These are phyloP conservation scores for Bombus superbus DNA, from an alignment of 1,140 invertebrate species.

Conservation along the genomic window DNA sequence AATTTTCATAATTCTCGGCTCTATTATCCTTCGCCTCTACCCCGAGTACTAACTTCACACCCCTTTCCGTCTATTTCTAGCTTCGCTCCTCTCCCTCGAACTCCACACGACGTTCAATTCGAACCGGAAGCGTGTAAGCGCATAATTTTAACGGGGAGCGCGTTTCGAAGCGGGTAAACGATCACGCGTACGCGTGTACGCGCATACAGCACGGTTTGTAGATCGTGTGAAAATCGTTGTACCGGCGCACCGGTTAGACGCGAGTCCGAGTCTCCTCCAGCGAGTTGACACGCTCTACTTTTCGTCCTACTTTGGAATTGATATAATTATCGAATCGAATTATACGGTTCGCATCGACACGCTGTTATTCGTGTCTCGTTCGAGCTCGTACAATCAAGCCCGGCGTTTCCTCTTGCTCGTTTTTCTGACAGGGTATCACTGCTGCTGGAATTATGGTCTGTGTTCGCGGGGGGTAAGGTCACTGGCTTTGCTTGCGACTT, in stretches of 20 bases:
- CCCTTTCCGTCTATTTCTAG: neutral
- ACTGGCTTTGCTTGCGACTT: neutral
- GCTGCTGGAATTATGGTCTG: neutral
- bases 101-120: constrained; percentile 10
- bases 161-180: constrained; percentile 33
- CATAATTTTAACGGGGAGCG: constrained; percentile 63
- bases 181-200: constrained; percentile 26
- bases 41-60: neutral
- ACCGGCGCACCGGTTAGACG: neutral
- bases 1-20: neutral
- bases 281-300: neutral
- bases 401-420: neutral
- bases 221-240: constrained; percentile 41
- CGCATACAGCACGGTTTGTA: neutral
- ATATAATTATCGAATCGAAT: neutral
- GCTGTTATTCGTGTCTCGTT: neutral
- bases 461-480: neutral
- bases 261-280: neutral
- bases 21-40: neutral
- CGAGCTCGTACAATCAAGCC: too few species aligned
- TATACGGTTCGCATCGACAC: neutral
- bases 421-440: neutral
- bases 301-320: neutral
- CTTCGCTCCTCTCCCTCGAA: neutral
- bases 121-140: constrained; percentile 70